A percentile compares a stretch with the other conserved stretches of the same genome.
phyloP scores from a whole-genome alignment of 92 coral and sea anemone species.

The Paramuricea clavata region DNA sequence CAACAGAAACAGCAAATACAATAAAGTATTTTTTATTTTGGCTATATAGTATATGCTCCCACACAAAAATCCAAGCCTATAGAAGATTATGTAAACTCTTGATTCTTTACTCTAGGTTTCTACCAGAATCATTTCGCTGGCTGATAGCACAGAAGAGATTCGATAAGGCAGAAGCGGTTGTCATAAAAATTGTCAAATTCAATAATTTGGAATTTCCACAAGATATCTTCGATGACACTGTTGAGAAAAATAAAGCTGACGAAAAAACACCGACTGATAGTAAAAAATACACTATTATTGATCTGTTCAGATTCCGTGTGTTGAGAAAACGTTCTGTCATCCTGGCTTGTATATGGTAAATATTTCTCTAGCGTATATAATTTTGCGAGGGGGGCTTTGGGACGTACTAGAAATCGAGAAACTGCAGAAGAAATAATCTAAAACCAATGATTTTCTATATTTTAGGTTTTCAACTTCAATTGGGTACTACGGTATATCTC shows the following conservation, averaged over 20 bases:
- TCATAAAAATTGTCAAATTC: conserved; percentile 2
- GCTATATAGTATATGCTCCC: too few species aligned
- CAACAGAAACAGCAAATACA: too few species aligned
- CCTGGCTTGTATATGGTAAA: conserved; percentile 38
- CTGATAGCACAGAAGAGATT: conserved; percentile 3
- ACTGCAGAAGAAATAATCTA: too few species aligned
- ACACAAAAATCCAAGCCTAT: too few species aligned
- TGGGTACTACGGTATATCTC: conserved; percentile 40
- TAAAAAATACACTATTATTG: conserved; percentile 30
- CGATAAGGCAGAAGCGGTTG: not conserved
- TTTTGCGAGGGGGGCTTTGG: too few species aligned
- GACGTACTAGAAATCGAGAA: too few species aligned
- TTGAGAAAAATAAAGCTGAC: not conserved
- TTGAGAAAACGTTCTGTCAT: conserved; percentile 27
- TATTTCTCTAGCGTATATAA: not conserved
- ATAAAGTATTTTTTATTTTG: too few species aligned
- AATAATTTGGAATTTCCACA: conserved; percentile 16
- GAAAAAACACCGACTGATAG: not conserved
- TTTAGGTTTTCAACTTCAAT: conserved; percentile 40
- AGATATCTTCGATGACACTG: not conserved
- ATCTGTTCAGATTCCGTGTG: conserved; percentile 28
- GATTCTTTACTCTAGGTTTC: conserved; percentile 10
- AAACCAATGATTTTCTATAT: not conserved
- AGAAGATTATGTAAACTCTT: not conserved
- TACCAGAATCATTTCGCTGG: conserved; percentile 29